phyloP scores from a whole-genome alignment of 2,113 vertebrate species.

The Epinephelus moara region DNA sequence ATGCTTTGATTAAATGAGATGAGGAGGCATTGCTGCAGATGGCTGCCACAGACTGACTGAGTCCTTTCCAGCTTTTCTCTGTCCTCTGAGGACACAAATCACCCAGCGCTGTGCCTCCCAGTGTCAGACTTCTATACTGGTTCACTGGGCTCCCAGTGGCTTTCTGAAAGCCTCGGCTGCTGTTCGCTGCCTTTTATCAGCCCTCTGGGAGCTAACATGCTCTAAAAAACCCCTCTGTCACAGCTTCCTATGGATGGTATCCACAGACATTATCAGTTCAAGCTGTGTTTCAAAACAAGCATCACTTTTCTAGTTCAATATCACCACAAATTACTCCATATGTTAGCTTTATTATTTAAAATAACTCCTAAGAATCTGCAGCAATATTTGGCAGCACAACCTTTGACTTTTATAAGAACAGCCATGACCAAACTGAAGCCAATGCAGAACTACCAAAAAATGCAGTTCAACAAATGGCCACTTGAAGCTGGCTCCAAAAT shows the following conservation, averaged over 20 bases:
- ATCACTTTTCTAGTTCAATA: background rate
- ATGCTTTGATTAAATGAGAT: conserved; percentile 29
- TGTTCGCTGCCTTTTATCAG: conserved; percentile 58
- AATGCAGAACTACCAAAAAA: no score
- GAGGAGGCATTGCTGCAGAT: conserved; percentile 55
- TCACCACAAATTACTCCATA: background rate
- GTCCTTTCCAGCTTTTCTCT: conserved; percentile 26
- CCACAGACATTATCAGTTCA: conserved; percentile 16
- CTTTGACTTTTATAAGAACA: background rate
- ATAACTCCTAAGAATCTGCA: background rate
- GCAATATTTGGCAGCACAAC: background rate
- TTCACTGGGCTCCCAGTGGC: conserved; percentile 35
- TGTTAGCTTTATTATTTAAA: background rate
- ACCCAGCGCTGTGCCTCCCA: conserved; percentile 47
- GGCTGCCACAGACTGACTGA: conserved; percentile 41
- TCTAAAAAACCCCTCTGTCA: conserved; percentile 26
- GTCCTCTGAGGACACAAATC: conserved; percentile 72
- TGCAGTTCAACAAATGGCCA: no score
- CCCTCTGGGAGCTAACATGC: conserved; percentile 54
- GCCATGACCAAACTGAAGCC: background rate
- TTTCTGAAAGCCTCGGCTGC: conserved; percentile 58
- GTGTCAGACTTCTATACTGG: conserved; percentile 43
- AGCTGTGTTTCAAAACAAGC: background rate
- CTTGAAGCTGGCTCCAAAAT: no score
- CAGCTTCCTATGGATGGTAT: conserved; percentile 2